These are phyloP conservation scores for Pecten maximus DNA, from an alignment of 2,888 invertebrate species.

Conservation along the genomic window DNA sequence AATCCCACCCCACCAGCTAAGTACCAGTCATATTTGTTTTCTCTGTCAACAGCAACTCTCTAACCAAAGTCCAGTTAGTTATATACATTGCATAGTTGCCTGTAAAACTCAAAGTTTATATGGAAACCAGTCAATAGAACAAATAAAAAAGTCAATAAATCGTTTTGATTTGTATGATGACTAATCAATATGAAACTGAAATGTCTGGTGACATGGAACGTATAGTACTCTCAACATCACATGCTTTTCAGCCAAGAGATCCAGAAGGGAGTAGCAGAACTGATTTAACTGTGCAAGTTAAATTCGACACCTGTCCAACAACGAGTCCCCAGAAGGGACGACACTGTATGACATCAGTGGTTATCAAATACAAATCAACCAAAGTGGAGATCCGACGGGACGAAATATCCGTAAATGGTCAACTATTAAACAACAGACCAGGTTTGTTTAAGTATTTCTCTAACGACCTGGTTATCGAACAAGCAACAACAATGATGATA, in stretches of 20 bases:
- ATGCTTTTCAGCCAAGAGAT: not conserved
- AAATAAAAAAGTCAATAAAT: too few relatives aligned
- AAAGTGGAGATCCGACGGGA: slow-evolving; percentile 41
- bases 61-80: too few relatives aligned
- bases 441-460: slow-evolving; percentile 16
- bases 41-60: too few relatives aligned
- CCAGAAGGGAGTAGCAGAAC: slow-evolving; percentile 30
- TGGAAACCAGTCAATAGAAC: too few relatives aligned
- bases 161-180: too few relatives aligned
- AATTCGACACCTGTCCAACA: slow-evolving; percentile 33
- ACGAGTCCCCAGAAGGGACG: not conserved
- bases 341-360: slow-evolving; percentile 51
- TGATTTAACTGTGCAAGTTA: slow-evolving; percentile 37
- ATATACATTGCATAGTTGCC: too few relatives aligned
- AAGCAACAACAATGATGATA: slow-evolving; percentile 61
- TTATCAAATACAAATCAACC: slow-evolving; percentile 38
- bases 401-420: slow-evolving; percentile 41
- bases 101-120: too few relatives aligned
- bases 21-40: too few relatives aligned
- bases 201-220: too few relatives aligned
- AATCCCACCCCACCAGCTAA: too few relatives aligned
- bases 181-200: too few relatives aligned
- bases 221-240: too few relatives aligned
- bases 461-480: slow-evolving; percentile 60
- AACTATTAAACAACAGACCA: not conserved